A percentile compares a stretch with the other conserved stretches of the same genome.
phyloP scores from a whole-genome alignment of 2,797 vertebrate genomes.

The Rallus crepitans region DNA sequence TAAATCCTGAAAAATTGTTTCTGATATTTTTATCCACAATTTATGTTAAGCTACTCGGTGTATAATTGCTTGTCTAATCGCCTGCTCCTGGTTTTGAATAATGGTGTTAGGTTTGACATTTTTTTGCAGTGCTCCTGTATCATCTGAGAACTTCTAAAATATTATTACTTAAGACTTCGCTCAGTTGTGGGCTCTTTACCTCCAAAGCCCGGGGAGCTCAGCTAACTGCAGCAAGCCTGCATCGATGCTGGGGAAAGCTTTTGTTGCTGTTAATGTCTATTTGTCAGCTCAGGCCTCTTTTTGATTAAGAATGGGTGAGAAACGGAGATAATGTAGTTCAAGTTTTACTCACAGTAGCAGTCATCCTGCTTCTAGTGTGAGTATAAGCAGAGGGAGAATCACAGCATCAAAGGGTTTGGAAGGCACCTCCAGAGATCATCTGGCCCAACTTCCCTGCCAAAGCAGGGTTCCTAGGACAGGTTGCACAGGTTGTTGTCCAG shows the following conservation, averaged over 20 bases:
- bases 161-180: conserved; percentile 7
- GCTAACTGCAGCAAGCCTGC: not conserved
- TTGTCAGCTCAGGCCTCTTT: not conserved
- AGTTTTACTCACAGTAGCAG: not conserved
- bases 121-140: conserved; percentile 33
- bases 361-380: not conserved
- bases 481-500: no score
- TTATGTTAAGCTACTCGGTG: conserved; percentile 73
- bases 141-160: conserved; percentile 53
- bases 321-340: not conserved
- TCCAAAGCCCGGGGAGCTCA: not conserved
- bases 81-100: conserved; percentile 52
- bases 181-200: not conserved
- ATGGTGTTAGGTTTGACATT: conserved; percentile 52
- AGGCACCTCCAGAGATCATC: no score
- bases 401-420: no score
- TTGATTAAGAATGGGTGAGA: not conserved
- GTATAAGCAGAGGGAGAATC: not conserved
- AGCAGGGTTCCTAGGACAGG: no score
- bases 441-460: no score
- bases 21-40: conserved; percentile 73
- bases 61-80: conserved; percentile 76
- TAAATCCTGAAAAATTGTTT: conserved; percentile 75
- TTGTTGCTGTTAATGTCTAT: not conserved
- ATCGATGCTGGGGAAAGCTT: not conserved